Evolutionary conservation across 2,888 invertebrate species (phyloP), one percentile per base, ranked within the genome.

Genomic region (Sabatieria punctata): DNA sequence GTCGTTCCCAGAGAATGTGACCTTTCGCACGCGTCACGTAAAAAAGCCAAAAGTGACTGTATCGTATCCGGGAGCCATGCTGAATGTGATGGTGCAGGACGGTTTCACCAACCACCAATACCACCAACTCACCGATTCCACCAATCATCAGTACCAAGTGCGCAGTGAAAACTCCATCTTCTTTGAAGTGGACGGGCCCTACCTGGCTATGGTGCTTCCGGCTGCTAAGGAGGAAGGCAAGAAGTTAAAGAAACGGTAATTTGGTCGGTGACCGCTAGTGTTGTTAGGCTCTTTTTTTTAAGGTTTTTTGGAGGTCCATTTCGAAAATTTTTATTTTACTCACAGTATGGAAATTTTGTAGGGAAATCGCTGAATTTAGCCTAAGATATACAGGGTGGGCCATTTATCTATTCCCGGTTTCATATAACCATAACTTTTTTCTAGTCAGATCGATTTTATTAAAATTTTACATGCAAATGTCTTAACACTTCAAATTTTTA

Each of bases 211-310:
- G 95, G 86, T 97, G 41, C 68, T 99, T 49, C 97, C 97, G 0
- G 93, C 97, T 0, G 84, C 95, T 0, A 97, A 97, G 63, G 97
- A 97, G 66, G 95, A 97, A 68, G 95, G 95, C 0, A 97, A 97
- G 66, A 84, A 80, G 61, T 70, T 97, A 45, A 97, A 99, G 69
- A 99, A 99, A 66, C 75, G 74, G 59, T 65, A n/a, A 2, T 24
- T 15, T 26, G 22, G 37, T n/a, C n/a, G n/a, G n/a, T n/a, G n/a
- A n/a, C n/a, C n/a, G n/a, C n/a, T n/a, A n/a, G n/a, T n/a, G n/a
- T n/a, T n/a, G n/a, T n/a, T n/a, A n/a, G n/a, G n/a, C n/a, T n/a
- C n/a, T n/a, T n/a, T n/a, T n/a, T n/a, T n/a, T n/a, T n/a, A n/a
- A n/a, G n/a, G n/a, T n/a, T n/a, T n/a, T n/a, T n/a, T n/a, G n/a